These are phyloP conservation scores for Macropus fuliginosus DNA, from an alignment of 2,797 vertebrate genomes.

Conservation along the genomic window DNA sequence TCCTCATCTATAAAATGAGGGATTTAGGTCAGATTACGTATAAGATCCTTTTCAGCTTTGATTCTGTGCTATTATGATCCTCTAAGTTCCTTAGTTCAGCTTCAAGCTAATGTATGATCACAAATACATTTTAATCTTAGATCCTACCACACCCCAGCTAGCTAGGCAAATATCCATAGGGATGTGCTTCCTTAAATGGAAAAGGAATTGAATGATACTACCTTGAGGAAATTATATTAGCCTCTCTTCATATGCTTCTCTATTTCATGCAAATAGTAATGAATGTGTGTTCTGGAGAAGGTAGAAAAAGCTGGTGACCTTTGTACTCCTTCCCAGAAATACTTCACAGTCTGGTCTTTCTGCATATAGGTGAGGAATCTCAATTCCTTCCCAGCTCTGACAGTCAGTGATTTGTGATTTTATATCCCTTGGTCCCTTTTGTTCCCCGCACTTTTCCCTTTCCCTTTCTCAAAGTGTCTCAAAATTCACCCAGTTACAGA, in stretches of 20 bases:
- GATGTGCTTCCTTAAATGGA: background rate
- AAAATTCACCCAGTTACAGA: background rate
- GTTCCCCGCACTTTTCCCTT: background rate
- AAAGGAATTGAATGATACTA: background rate
- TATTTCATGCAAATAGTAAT: background rate
- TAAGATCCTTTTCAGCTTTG: background rate
- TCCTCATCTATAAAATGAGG: background rate
- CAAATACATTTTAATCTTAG: background rate
- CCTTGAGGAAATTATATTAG: background rate
- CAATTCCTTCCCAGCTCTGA: background rate
- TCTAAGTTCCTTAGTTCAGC: background rate
- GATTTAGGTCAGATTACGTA: background rate
- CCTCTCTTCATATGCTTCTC: background rate
- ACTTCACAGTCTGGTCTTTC: background rate
- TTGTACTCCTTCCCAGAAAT: background rate
- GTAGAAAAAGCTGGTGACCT: background rate
- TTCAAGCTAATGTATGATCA: background rate
- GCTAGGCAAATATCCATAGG: background rate
- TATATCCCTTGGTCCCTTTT: background rate
- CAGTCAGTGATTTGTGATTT: background rate
- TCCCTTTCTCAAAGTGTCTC: background rate
- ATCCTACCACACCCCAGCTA: background rate
- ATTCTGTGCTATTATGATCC: background rate
- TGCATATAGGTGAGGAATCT: background rate
- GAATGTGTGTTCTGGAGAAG: background rate